phyloP scores from a whole-genome alignment of 2,888 invertebrate species.

The Neuroscelio doddi region DNA sequence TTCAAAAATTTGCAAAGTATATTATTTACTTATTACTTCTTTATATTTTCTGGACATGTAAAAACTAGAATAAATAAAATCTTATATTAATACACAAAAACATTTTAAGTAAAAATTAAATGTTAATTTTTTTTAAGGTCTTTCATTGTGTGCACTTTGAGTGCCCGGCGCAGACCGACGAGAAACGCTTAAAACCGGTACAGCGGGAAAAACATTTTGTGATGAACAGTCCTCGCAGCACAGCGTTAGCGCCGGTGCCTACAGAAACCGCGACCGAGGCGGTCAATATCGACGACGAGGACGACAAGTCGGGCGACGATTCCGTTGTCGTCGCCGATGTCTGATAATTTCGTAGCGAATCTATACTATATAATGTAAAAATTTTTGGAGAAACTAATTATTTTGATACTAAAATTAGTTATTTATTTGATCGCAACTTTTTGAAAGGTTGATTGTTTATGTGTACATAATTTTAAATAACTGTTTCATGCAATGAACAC shows the following conservation, averaged over 20 bases:
- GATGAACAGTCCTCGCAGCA: slow-evolving; percentile 3
- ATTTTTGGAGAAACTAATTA: background rate
- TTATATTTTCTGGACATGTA: too few species aligned
- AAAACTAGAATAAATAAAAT: too few species aligned
- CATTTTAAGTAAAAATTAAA: too few species aligned
- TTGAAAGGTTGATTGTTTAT: background rate
- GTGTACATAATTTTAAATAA: too few species aligned
- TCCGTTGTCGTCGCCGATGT: slow-evolving; percentile 44
- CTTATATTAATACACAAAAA: too few species aligned
- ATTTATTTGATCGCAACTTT: background rate
- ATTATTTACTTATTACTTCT: too few species aligned
- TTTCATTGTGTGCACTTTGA: slow-evolving; percentile 99
- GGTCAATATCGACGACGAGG: slow-evolving; percentile 61
- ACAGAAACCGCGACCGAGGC: slow-evolving; percentile 65
- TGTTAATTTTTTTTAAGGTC: slow-evolving; percentile 88
- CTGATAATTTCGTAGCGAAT: slow-evolving; percentile 3
- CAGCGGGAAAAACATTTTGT: slow-evolving; percentile 47
- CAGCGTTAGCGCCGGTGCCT: slow-evolving; percentile 45
- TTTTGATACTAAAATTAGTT: background rate
- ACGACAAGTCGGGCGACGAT: slow-evolving; percentile 51
- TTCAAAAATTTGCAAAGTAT: background rate
- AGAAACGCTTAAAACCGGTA: slow-evolving; percentile 53
- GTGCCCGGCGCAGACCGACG: slow-evolving; percentile 83
- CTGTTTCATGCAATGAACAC: too few species aligned
- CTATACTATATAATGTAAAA: background rate